phyloP scores from a whole-genome alignment of 2,113 vertebrate genomes.

The Tringa solitaria region DNA sequence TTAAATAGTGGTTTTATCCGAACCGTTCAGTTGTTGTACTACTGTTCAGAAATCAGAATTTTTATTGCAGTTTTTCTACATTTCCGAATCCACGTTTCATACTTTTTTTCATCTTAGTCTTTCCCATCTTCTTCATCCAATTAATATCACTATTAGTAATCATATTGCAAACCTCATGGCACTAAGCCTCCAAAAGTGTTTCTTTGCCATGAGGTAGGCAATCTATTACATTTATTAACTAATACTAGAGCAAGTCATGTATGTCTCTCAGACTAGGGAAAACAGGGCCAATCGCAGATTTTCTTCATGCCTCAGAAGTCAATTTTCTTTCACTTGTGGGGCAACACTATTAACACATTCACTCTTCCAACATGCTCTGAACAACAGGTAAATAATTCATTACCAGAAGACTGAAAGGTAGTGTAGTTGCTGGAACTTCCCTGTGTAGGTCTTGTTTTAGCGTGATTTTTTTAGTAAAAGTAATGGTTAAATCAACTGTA shows the following conservation, averaged over 20 bases:
- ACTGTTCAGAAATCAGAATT: neutral
- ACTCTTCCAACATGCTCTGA: neutral
- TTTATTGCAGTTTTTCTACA: neutral
- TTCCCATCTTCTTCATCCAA: neutral
- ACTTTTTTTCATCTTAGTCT: neutral
- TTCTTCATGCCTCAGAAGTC: neutral
- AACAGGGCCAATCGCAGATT: neutral
- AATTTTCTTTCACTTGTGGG: neutral
- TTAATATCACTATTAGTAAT: neutral
- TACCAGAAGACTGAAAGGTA: neutral
- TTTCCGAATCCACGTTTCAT: neutral
- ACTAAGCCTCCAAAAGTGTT: neutral
- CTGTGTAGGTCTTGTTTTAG: neutral
- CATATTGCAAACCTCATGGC: neutral
- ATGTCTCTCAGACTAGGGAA: neutral
- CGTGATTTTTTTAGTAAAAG: neutral
- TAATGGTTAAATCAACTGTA: neutral
- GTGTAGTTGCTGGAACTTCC: neutral
- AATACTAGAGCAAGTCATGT: neutral
- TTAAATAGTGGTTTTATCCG: neutral
- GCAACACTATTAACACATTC: neutral
- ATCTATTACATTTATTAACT: neutral
- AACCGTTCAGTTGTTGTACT: neutral
- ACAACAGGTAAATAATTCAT: neutral
- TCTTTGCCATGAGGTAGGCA: neutral